Evolutionary conservation across 1,140 invertebrate genomes (phyloP), one percentile per base, ranked within the genome.

Genomic region (Tetragnatha versicolor): DNA sequence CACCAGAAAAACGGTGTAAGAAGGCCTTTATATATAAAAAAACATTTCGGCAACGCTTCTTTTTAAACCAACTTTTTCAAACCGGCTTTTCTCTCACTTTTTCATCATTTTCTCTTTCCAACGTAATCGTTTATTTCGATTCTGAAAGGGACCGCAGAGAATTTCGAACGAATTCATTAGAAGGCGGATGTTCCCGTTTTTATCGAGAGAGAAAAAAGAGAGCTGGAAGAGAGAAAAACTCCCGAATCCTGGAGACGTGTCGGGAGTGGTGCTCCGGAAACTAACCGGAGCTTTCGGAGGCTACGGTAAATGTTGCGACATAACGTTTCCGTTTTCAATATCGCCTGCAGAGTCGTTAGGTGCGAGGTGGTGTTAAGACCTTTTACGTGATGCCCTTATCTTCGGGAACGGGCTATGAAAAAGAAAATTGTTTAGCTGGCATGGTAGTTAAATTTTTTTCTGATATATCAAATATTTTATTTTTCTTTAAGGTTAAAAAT

Each of bases 81-180:
- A 10, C 35, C 22, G 7, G 14, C 12, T 33, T 20, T 72, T 70
- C 22, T 35, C 22, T 53, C 5, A 6, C 9, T 39, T 55, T 17
- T 58, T 69, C 25, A 3, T 29, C n/a, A 35, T 49, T 29, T 37
- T 35, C 45, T 17, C 42, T n/a, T 31, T 51, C 31, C 39, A n/a
- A n/a, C n/a, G n/a, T 77, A 77, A 77, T 77, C 73, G 61, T 45
- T 77, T 66, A 77, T 42, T 77, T 65, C 73, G 61, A 65, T 77
- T 66, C 61, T 20, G 45, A 77, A 55, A 65, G 42, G 47, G 47
- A 61, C 58, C 20, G 61, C 25, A 9, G 61, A 77, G 49, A 77
- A 53, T 42, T 77, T 77, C 45, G 45, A 9, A 29, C 73, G 73
- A 77, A 77, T 77, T 77, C 73, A 77, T 77, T 77, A 77, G 33